Base-by-base conservation (phyloP, 2,797 vertebrate genomes). In the Sebastes matsubarae region DNA sequence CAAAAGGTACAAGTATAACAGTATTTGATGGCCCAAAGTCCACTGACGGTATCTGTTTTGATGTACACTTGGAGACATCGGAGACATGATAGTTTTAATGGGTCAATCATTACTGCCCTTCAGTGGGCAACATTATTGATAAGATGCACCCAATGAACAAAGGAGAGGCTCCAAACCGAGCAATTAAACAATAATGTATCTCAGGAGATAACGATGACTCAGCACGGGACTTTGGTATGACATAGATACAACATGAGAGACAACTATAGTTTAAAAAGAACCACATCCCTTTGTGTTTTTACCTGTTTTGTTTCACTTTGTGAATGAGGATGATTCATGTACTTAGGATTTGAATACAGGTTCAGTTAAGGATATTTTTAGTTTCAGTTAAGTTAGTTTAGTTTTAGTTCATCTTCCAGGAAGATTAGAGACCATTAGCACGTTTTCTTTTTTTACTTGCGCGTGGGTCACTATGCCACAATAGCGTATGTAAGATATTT, bases 201-300 rank as follows among this genome's bases (percentile, higher is more conserved):
- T 25, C 0, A 30, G 55, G 70, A 82, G 65, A 80, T 81, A 77
- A 65, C 8, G 7, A 46, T 30, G 25, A 77, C 66, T 72, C 54
- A 55, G 11, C 3, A 24, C 8, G n/a, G 29, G 55, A 63, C 68
- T 79, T 65, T 78, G 38, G 13, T 46, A 65, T 32, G 57, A 83
- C n/a, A 3, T 24, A 0, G 52, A 77, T 8, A 59, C 6, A 25
- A 32, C 27, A 80, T 9, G 6, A 52, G 36, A 59, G 57, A 14
- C 22, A 8, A 3, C 22, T 27, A 46, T 2, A 7, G 58, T 42
- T 64, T 32, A 20, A 18, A 11, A 65, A 42, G 5, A 2, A 58
- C 8, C 13, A 64, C 18, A 60, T 58, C 6, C 1, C 12, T n/a
- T 22, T 25, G 13, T 9, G 2, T 59, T 50, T n/a, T 34, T 13